Evolutionary conservation across 2,797 vertebrate genomes (phyloP).

Genomic region (Eremophila alpestris): DNA sequence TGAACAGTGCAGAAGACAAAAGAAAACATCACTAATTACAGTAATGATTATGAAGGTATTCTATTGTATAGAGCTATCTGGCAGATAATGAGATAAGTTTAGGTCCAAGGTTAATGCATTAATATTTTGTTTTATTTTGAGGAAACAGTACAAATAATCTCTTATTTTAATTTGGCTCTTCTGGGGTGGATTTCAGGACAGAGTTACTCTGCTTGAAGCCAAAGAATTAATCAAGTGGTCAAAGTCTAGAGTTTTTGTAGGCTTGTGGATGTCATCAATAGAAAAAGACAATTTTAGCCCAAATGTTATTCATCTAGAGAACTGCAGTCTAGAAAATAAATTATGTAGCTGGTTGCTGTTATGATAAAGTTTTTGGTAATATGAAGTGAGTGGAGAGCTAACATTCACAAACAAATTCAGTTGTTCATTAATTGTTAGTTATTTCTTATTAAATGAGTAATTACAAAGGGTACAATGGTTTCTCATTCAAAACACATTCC

Average conservation of each 20-base stretch:
- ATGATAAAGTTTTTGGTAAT: background rate
- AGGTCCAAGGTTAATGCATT: background rate
- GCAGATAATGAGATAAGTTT: background rate
- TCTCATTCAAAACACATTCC: background rate
- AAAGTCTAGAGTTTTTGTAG: background rate
- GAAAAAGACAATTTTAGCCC: background rate
- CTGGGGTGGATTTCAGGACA: background rate
- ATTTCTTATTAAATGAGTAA: constrained; percentile 55
- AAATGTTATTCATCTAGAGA: background rate
- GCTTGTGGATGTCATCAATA: background rate
- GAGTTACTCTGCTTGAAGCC: background rate
- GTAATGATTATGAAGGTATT: background rate
- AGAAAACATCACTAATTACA: background rate
- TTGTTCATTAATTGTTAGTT: constrained; percentile 47
- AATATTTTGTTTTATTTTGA: background rate
- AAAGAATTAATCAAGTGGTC: background rate
- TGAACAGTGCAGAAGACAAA: background rate
- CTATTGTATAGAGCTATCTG: background rate
- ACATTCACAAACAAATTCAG: constrained; percentile 27
- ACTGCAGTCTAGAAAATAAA: background rate
- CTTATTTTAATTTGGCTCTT: background rate
- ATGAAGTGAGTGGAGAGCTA: background rate
- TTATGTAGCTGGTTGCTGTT: background rate
- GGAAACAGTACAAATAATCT: background rate
- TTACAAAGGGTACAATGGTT: background rate